Conservation (phyloP, 2,797 vertebrate genomes). For the Sebastes vulpes region DNA sequence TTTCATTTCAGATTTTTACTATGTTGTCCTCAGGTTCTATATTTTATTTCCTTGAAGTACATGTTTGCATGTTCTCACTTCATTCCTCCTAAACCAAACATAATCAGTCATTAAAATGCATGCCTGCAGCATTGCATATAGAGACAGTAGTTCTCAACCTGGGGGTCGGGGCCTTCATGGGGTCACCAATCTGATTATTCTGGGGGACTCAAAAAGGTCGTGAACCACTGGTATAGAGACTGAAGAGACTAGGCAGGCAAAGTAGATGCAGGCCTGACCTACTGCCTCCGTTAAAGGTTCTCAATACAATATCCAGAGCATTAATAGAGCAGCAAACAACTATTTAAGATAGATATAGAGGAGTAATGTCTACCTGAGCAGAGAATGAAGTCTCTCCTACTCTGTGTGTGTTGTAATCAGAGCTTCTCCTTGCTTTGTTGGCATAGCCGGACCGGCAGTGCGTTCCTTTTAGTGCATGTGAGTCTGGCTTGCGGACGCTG, state of each 20-base stretch:
- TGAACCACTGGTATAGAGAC: fast-evolving
- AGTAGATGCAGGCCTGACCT: neutral
- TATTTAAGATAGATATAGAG: neutral
- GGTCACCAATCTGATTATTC: no score
- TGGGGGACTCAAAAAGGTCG: no score
- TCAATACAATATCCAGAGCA: neutral
- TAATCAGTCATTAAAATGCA: neutral
- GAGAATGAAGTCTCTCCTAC: neutral
- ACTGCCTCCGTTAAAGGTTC: neutral
- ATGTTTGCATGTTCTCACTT: neutral
- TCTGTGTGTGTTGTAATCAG: neutral
- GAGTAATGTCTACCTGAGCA: neutral
- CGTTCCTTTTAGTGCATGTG: no score
- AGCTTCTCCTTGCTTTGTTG: no score
- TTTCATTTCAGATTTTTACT: neutral
- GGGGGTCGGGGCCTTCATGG: no score
- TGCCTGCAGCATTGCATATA: neutral
- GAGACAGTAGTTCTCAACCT: no score
- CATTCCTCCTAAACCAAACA: neutral
- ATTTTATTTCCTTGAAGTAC: neutral
- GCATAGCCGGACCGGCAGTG: fast-evolving
- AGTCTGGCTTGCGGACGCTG: no score
- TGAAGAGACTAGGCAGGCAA: neutral
- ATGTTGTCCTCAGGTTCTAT: neutral
- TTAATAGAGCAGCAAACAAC: no score